phyloP scores from a whole-genome alignment of 2,113 vertebrate species.

The Lethenteron camtschaticum region DNA sequence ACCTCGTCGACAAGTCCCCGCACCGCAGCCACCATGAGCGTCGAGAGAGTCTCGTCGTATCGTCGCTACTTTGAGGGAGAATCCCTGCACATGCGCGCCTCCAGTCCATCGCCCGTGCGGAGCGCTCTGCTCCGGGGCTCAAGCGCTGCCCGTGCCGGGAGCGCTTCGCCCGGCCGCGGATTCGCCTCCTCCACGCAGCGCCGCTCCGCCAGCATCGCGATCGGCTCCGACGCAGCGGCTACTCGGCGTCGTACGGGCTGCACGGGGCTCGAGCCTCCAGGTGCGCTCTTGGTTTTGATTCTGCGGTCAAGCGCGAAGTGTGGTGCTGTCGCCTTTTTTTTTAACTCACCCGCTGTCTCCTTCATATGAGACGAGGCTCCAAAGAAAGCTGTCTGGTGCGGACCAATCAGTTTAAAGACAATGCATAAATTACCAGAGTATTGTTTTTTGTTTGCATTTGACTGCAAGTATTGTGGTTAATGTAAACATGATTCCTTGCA shows the following conservation, averaged over 20 bases:
- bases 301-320: constrained; percentile 19
- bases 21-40: not conserved
- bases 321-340: constrained; percentile 15
- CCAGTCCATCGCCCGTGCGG: not conserved
- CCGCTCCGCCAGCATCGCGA: no score
- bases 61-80: constrained; percentile 29
- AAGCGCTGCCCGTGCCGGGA: not conserved
- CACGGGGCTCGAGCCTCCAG: constrained; percentile 30
- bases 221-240: constrained; percentile 9
- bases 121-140: no score
- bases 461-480: no score
- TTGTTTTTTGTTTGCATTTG: no score
- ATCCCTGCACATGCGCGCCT: not conserved
- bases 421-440: no score
- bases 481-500: no score
- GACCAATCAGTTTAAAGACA: no score
- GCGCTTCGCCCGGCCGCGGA: not conserved
- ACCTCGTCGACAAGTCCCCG: no score
- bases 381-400: no score
- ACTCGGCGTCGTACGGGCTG: constrained; percentile 21
- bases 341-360: no score
- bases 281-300: constrained; percentile 12
- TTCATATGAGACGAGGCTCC: no score
- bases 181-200: not conserved
- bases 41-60: constrained; percentile 34